Base-by-base conservation (phyloP, 2,113 vertebrate genomes). In the Uropsilus gracilis region DNA sequence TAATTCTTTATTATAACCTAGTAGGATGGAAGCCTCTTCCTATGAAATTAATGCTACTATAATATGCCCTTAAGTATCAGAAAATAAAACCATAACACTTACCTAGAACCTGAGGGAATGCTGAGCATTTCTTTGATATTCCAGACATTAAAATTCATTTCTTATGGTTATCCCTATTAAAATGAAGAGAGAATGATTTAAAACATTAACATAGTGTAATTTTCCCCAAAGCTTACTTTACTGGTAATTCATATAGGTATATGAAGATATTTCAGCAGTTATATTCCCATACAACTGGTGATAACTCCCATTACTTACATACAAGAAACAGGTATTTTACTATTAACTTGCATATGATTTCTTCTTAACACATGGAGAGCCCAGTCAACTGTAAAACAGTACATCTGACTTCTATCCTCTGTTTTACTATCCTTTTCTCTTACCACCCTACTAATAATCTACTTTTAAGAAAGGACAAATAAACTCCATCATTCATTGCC, bases 41-140 rank as follows among this genome's bases (percentile, higher is more conserved):
- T 85, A 50, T 50, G 32, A 89, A 80, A 83, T 82, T 73, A 77
- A 6, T 78, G 85, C 44, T 91, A 89, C 13, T 24, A 37, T n/a
- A 64, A 92, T 14, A 73, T 24, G 20, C 6, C 93, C 42, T 96
- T 66, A 89, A 96, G 63, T 69, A 68, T 71, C 46, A 91, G 48
- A 89, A 5, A 89, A 86, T 42, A 77, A 71, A 94, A 68, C 42
- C 66, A 72, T 48, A 78, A 96, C 72, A 96, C 98, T 95, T 97
- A 99, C 99, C 98, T 98, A 0, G 96, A 96, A 95, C 97, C 98
- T 73, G 97, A 95, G 0, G 99, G 98, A 39, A 98, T 98, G 96
- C 89, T 99, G 96, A 99, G 94, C 98, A 99, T 98, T 85, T 99
- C 99, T 97, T 99, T 99, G 91, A 99, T 98, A 96, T 98, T 99